A percentile compares a stretch with the other conserved stretches of the same genome.
Evolutionary conservation across 2,113 vertebrate species (phyloP).

Genomic region (Terrapene triunguis): DNA sequence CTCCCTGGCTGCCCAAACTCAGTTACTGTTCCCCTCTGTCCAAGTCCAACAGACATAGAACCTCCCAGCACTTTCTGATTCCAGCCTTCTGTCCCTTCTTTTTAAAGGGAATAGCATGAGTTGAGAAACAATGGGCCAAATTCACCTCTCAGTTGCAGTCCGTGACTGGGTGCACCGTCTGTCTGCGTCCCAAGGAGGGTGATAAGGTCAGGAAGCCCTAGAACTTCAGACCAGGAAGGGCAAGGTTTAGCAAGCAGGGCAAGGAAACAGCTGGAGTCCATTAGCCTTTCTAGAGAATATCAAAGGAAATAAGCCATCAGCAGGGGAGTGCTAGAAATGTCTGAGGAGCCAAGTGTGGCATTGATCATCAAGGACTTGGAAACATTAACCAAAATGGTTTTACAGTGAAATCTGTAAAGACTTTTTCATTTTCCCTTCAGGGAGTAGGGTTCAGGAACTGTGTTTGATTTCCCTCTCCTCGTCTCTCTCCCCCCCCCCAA

Average conservation of each 20-base stretch:
- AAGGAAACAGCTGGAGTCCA: not conserved
- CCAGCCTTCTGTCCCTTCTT: not conserved
- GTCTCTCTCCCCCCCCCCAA: not conserved
- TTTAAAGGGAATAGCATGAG: not conserved
- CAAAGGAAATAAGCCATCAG: not conserved
- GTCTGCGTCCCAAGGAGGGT: not conserved
- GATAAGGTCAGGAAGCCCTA: not conserved
- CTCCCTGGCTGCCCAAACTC: no score
- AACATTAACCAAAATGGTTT: not conserved
- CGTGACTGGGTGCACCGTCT: not conserved
- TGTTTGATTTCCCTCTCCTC: not conserved
- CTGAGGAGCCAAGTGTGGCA: not conserved
- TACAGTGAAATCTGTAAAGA: not conserved
- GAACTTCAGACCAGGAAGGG: not conserved
- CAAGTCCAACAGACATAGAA: accelerated
- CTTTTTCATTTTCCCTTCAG: not conserved
- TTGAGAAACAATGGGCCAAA: not conserved
- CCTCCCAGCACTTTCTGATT: not conserved
- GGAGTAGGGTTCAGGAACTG: not conserved
- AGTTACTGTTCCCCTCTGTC: not conserved
- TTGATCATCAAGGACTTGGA: not conserved
- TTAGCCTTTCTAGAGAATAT: not conserved
- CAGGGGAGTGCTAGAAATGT: not conserved
- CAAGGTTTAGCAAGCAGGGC: not conserved
- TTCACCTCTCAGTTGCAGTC: not conserved